Base-by-base conservation (phyloP, 2,797 vertebrate genomes). In the Loris lydekkerianus region DNA sequence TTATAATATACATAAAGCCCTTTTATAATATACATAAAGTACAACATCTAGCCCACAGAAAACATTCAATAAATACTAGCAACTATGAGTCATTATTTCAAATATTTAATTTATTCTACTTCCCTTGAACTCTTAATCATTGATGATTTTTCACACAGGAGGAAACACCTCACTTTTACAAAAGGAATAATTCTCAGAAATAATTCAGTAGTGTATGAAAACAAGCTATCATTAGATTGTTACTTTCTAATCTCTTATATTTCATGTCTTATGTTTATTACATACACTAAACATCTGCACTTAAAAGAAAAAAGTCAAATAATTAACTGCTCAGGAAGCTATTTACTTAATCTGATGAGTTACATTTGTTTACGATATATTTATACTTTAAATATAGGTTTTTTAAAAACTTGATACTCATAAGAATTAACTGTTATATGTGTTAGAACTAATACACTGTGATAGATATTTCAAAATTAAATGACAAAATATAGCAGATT, bases 401-500 rank as follows among this genome's bases (percentile, higher is more conserved):
- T 67, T 10, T 18, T 73, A 93, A 58, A 94, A 83, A 67, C 20
- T 76, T 60, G 83, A 61, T 10, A 83, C 34, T 95, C 77, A 76
- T 4, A 1, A 49, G 60, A 90, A 95, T 90, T 78, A 10, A 94
- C 27, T 77, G 20, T 83, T 31, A n/a, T 78, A 92, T 90, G 67
- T 96, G 90, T 60, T 90, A 93, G 92, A 96, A 97, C 63, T 94
- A 70, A 87, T 96, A 97, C 58, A 84, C 11, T 92, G 11, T 75
- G 82, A 73, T 4, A 81, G 89, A 70, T 73, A 95, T 94, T 84
- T n/a, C 77, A 92, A 98, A 98, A 98, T 95, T 97, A 82, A 97
- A 97, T 92, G 77, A 78, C 91, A 97, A 96, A 98, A 98, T 96
- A 98, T 94, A 97, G 86, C 97, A 98, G 93, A 98, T 98, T 98